Conservation (phyloP, 2,797 vertebrate species). For the Neosilurus mollespiculum region DNA sequence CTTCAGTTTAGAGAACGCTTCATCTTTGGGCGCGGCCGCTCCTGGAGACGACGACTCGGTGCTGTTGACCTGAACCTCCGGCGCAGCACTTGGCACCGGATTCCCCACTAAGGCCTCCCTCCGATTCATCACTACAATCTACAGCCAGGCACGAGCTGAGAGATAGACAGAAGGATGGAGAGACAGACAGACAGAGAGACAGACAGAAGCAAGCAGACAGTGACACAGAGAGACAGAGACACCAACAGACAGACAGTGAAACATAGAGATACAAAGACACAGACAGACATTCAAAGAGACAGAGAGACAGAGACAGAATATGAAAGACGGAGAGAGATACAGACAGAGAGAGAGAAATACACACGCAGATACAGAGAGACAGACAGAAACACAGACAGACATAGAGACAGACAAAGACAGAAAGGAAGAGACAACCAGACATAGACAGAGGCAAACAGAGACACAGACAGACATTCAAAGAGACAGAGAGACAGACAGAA, state of each 20-base stretch:
- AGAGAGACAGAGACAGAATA: too few relatives aligned
- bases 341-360: too few relatives aligned
- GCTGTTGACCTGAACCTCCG: constrained; percentile 77
- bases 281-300: too few relatives aligned
- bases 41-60: constrained; percentile 81
- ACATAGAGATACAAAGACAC: background rate
- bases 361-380: too few relatives aligned
- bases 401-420: too few relatives aligned
- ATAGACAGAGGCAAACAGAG: too few relatives aligned
- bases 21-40: constrained; percentile 80
- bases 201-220: background rate
- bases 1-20: constrained; percentile 93
- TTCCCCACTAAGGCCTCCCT: constrained; percentile 88
- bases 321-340: too few relatives aligned
- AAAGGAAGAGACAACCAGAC: too few relatives aligned
- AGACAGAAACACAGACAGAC: too few relatives aligned
- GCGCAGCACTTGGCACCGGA: constrained; percentile 76
- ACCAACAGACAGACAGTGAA: background rate
- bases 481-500: too few relatives aligned
- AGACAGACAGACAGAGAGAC: background rate
- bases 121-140: constrained; percentile 81
- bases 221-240: too few relatives aligned
- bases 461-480: too few relatives aligned
- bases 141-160: constrained; percentile 68
- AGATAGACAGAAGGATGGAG: constrained; percentile 7